phyloP scores from a whole-genome alignment of 2,888 invertebrate species.

The Anoncus sp. region DNA sequence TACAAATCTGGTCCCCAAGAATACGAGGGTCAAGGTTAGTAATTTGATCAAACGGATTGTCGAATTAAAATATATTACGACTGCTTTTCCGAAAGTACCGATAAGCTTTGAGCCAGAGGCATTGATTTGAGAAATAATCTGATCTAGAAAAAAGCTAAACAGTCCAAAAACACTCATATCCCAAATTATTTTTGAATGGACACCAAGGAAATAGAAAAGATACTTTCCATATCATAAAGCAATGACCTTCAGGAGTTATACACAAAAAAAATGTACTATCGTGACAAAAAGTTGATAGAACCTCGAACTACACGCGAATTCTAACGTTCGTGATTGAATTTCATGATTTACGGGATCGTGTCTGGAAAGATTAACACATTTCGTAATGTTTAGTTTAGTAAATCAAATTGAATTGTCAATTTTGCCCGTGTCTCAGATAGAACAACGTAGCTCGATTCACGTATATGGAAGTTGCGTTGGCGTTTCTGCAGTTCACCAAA shows the following conservation, averaged over 20 bases:
- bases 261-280: background rate
- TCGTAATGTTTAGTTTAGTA: conserved; percentile 18
- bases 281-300: background rate
- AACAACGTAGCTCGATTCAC: conserved; percentile 21
- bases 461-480: conserved; percentile 40
- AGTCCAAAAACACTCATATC: no score
- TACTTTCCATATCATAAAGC: no score
- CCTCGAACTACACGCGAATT: background rate
- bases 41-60: conserved; percentile 3
- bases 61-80: background rate
- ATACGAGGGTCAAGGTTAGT: conserved; percentile 73
- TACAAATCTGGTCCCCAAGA: conserved; percentile 76
- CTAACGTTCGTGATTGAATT: conserved; percentile 4
- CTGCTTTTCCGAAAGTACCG: background rate
- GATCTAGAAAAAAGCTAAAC: no score
- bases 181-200: no score
- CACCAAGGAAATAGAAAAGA: no score
- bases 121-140: no score
- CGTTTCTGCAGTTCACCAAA: conserved; percentile 46
- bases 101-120: background rate
- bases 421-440: conserved; percentile 7
- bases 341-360: background rate
- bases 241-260: background rate
- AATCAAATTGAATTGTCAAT: conserved; percentile 35
- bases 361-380: conserved; percentile 10